Percentiles rank a stretch among this genome's conserved stretches.
phyloP scores from a whole-genome alignment of 2,113 vertebrate species.

The Protobothrops flavoviridis region DNA sequence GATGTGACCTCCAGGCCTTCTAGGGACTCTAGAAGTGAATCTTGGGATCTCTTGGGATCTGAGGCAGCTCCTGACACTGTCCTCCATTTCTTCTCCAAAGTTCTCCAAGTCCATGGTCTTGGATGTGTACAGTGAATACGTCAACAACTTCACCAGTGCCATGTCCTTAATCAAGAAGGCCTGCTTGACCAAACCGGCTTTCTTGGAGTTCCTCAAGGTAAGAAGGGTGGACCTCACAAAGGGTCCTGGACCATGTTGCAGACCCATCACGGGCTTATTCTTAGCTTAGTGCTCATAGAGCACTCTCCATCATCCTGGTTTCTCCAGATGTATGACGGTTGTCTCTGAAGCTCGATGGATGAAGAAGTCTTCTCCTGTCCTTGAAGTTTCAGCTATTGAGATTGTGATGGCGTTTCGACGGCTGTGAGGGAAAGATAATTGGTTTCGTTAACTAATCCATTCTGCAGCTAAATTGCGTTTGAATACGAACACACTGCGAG shows the following conservation, averaged over 20 bases:
- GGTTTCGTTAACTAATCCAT: neutral
- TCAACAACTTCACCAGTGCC: constrained; percentile 96
- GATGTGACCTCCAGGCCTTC: neutral
- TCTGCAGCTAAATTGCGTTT: neutral
- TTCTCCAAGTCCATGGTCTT: constrained; percentile 98
- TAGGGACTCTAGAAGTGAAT: neutral
- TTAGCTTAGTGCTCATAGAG: neutral
- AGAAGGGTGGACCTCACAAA: neutral
- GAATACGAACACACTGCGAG: neutral
- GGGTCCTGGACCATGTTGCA: neutral
- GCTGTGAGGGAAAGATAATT: neutral
- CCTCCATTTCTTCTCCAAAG: constrained; percentile 56
- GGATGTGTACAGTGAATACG: constrained; percentile 94
- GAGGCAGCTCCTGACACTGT: neutral
- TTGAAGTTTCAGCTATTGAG: neutral
- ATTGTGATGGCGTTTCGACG: neutral
- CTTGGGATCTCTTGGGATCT: neutral
- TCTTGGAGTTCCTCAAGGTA: constrained; percentile 97
- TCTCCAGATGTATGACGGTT: neutral
- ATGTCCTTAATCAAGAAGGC: constrained; percentile 97
- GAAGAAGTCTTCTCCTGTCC: neutral
- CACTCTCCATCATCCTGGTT: neutral
- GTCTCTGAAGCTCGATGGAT: neutral
- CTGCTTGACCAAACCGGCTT: constrained; percentile 90
- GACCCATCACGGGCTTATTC: neutral